Conservation (phyloP, 2,113 vertebrate species). For the Eleginops maclovinus region DNA sequence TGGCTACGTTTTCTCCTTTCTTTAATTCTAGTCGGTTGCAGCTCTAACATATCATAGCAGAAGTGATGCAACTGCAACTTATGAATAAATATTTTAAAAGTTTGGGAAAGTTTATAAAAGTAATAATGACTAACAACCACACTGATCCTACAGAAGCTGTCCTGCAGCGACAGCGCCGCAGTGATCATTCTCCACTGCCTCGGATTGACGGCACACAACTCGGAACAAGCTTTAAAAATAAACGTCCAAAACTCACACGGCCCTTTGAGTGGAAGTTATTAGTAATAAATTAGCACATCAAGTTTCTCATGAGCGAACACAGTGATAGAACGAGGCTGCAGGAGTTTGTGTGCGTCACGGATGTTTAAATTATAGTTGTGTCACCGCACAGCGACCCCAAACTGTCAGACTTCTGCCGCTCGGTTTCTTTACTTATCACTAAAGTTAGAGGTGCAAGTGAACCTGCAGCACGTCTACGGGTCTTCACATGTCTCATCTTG, state of each 20-base stretch:
- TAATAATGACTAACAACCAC: neutral
- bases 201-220: conserved; percentile 9
- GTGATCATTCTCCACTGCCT: neutral
- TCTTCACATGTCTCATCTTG: neutral
- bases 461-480: conserved; percentile 3
- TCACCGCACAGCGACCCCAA: conserved; percentile 59
- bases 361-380: conserved; percentile 33
- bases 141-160: neutral
- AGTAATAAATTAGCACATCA: conserved; percentile 52
- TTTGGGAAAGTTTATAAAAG: neutral
- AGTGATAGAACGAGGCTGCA: conserved; percentile 30
- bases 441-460: conserved; percentile 23
- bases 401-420: conserved; percentile 58
- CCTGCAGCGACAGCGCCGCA: neutral
- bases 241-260: conserved; percentile 11
- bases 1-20: no score
- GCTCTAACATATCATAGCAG: no score
- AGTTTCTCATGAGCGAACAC: conserved; percentile 14
- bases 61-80: neutral
- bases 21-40: no score
- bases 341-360: conserved; percentile 49
- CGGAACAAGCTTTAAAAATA: conserved; percentile 41
- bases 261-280: conserved; percentile 40
- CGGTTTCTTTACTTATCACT: conserved; percentile 22
- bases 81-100: neutral